A percentile compares a stretch with the other conserved stretches of the same genome.
phyloP scores from a whole-genome alignment of 2,113 vertebrate species.

The Chaetodon trifascialis region DNA sequence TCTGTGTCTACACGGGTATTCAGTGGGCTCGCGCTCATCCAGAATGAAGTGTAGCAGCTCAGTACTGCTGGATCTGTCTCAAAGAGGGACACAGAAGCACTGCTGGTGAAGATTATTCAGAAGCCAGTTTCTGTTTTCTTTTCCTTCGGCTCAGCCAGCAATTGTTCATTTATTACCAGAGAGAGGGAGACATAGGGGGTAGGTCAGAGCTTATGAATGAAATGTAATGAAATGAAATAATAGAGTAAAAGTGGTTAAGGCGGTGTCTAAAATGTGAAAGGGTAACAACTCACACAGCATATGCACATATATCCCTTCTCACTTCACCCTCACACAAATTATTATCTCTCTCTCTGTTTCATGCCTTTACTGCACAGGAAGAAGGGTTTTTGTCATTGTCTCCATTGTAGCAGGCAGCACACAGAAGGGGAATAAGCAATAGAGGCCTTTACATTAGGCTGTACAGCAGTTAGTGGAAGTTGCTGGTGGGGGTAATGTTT shows the following conservation, averaged over 20 bases:
- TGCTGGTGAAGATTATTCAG: conserved; percentile 42
- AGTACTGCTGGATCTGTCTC: conserved; percentile 13
- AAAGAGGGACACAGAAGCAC: not conserved
- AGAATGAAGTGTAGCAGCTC: not conserved
- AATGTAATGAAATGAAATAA: conserved; percentile 2
- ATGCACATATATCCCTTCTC: not conserved
- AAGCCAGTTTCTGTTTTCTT: conserved; percentile 58
- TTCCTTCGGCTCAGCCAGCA: conserved; percentile 53
- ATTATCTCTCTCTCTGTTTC: conserved; percentile 2
- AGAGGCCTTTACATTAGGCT: conserved; percentile 16
- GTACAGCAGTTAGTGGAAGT: conserved; percentile 52
- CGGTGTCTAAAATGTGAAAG: not conserved
- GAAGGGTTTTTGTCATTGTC: conserved; percentile 7
- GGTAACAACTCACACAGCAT: not conserved
- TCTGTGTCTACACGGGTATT: not conserved
- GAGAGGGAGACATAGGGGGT: not conserved
- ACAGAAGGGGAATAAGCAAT: not conserved
- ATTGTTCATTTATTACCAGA: conserved; percentile 48
- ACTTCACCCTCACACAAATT: not conserved
- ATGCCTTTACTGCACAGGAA: conserved; percentile 14
- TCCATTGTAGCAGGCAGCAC: conserved; percentile 24
- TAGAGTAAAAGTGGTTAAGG: not conserved
- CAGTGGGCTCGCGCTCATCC: not conserved
- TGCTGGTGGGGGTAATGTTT: conserved; percentile 43
- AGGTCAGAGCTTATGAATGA: conserved; percentile 5